These are phyloP conservation scores for Achroia grisella DNA, from an alignment of 1,140 invertebrate genomes.

Conservation along the genomic window DNA sequence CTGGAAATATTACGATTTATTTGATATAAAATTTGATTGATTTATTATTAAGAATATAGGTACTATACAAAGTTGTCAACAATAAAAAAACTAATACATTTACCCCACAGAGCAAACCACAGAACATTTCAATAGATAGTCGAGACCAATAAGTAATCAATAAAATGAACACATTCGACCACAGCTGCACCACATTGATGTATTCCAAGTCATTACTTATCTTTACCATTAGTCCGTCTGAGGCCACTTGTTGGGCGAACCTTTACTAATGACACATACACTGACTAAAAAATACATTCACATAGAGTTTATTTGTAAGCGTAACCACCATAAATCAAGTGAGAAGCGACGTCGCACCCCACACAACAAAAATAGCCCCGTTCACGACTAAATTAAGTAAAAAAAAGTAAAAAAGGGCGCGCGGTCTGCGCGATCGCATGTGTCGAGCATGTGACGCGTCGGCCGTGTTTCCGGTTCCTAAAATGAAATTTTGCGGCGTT, in stretches of 20 bases:
- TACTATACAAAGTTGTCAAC: no score
- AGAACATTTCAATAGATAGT: conserved; percentile 28
- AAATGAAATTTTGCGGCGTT: conserved; percentile 45
- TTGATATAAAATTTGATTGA: no score
- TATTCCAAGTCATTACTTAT: conserved; percentile 46
- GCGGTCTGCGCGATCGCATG: conserved; percentile 47
- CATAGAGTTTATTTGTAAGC: conserved; percentile 26
- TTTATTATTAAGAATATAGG: no score
- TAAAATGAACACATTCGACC: conserved; percentile 31
- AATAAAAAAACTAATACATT: no score
- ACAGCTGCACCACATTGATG: conserved; percentile 21
- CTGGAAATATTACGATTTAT: no score
- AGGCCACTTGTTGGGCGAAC: conserved; percentile 28
- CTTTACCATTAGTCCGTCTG: conserved; percentile 41
- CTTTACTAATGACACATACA: conserved; percentile 29
- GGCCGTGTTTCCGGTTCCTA: conserved; percentile 46
- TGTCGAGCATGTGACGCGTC: conserved; percentile 48
- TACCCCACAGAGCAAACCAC: background rate
- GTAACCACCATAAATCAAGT: conserved; percentile 49
- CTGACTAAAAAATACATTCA: conserved; percentile 3
- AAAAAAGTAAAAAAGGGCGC: conserved; percentile 39
- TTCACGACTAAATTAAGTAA: conserved; percentile 40
- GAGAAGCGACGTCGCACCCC: conserved; percentile 34
- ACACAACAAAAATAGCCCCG: conserved; percentile 40
- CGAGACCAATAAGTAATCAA: conserved; percentile 31